Conservation (phyloP, 2,888 invertebrate species). For the Lumbricus terrestris region DNA sequence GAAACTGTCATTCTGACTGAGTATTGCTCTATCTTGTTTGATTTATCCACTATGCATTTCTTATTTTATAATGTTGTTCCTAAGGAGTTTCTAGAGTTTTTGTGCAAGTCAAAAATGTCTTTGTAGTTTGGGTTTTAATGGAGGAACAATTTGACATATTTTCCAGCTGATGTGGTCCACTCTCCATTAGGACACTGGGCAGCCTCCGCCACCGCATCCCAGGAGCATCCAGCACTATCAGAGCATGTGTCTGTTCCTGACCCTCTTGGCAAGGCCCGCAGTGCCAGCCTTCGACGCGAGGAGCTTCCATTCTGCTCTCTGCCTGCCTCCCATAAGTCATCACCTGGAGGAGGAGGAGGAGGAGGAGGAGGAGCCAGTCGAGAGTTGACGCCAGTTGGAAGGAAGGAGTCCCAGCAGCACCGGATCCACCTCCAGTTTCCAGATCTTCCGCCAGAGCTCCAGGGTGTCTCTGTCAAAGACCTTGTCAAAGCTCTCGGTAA, state of each 20-base stretch:
- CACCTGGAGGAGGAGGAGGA: neutral
- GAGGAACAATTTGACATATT: too few relatives aligned
- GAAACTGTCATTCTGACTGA: too few relatives aligned
- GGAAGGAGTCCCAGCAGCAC: slow-evolving; percentile 3
- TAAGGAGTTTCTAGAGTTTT: neutral
- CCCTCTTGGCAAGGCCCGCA: slow-evolving; percentile 22
- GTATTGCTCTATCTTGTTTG: too few relatives aligned
- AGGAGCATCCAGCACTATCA: neutral
- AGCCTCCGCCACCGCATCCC: neutral
- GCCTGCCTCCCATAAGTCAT: neutral
- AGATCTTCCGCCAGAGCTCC: slow-evolving; percentile 62
- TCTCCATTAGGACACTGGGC: neutral
- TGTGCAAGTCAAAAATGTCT: neutral
- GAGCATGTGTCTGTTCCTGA: slow-evolving; percentile 16
- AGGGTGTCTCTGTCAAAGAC: slow-evolving; percentile 72
- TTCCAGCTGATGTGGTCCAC: neutral
- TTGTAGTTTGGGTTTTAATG: neutral
- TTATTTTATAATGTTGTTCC: neutral
- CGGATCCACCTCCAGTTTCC: slow-evolving; percentile 16
- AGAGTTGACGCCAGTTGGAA: neutral
- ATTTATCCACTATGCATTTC: neutral
- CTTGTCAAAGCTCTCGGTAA: slow-evolving; percentile 71
- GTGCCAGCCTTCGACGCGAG: slow-evolving; percentile 18
- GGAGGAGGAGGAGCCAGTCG: neutral
- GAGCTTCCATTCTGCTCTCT: neutral